Conservation (phyloP, 2,113 vertebrate species). For the Nanorana parkeri region DNA sequence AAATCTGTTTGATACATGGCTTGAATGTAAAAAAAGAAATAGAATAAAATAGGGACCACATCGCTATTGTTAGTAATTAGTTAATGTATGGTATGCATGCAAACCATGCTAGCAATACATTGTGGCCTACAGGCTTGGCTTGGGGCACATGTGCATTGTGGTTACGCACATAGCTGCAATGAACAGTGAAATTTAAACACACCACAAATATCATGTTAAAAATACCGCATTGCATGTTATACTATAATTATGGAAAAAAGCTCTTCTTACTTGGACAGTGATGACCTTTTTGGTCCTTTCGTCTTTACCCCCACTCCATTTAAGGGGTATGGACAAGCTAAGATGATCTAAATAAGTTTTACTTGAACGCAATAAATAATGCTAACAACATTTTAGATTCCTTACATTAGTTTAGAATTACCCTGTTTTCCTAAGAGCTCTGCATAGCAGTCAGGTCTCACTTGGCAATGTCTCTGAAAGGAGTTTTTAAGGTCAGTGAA, state of each 20-base stretch:
- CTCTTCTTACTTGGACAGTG: neutral
- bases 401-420: too few relatives aligned
- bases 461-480: too few relatives aligned
- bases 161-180: conserved; percentile 8
- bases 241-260: neutral
- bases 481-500: too few relatives aligned
- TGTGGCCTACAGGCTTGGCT: conserved; percentile 8
- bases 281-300: neutral
- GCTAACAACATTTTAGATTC: too few relatives aligned
- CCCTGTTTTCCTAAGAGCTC: too few relatives aligned
- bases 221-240: neutral
- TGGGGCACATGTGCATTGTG: conserved; percentile 20
- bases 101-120: conserved; percentile 36
- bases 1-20: too few relatives aligned
- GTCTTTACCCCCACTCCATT: too few relatives aligned
- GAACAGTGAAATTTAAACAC: conserved; percentile 34
- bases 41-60: neutral
- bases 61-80: neutral
- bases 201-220: conserved; percentile 33
- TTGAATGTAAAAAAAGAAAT: too few relatives aligned
- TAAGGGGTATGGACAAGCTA: too few relatives aligned
- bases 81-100: conserved; percentile 4
- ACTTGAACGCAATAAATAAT: too few relatives aligned
- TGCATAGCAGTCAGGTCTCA: too few relatives aligned
- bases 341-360: too few relatives aligned